Conservation (phyloP, 2,888 invertebrate species). For the Rhingia campestris region DNA sequence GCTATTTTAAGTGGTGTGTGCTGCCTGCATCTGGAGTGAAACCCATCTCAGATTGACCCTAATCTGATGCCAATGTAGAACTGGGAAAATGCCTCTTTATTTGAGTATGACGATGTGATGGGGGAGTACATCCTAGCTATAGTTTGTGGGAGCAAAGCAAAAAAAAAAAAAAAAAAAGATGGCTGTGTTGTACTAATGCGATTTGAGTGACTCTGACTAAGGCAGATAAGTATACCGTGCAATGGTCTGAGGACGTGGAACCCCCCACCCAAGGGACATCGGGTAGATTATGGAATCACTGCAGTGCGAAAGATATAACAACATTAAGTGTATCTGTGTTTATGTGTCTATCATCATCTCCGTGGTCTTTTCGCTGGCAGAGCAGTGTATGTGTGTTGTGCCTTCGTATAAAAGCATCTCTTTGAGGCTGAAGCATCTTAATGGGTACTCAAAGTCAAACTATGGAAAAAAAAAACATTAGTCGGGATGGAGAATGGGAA, state of each 20-base stretch:
- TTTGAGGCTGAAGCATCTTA: slow-evolving; percentile 58
- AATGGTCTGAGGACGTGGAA: slow-evolving; percentile 9
- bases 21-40: slow-evolving; percentile 31
- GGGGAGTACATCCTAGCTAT: slow-evolving; percentile 18
- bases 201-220: slow-evolving; percentile 66
- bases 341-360: slow-evolving; percentile 28
- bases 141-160: slow-evolving; percentile 60
- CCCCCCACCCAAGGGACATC: slow-evolving; percentile 3
- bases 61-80: slow-evolving; percentile 70
- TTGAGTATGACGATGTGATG: slow-evolving; percentile 11
- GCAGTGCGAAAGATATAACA: slow-evolving; percentile 57
- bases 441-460: slow-evolving; percentile 57
- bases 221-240: slow-evolving; percentile 58
- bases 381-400: neutral
- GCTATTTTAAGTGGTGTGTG: slow-evolving; percentile 66
- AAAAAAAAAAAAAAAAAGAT: slow-evolving; percentile 22
- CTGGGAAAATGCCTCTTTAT: slow-evolving; percentile 36
- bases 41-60: slow-evolving; percentile 64
- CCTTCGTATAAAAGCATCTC: slow-evolving; percentile 26
- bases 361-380: slow-evolving; percentile 40
- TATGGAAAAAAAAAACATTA: slow-evolving; percentile 39
- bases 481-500: slow-evolving; percentile 29
- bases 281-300: slow-evolving; percentile 64
- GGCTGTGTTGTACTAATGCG: slow-evolving; percentile 63
- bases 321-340: slow-evolving; percentile 63